Evolutionary conservation across 2,888 invertebrate genomes (phyloP), one percentile per base, ranked within the genome.

Genomic region (Scrobipalpa costella): DNA sequence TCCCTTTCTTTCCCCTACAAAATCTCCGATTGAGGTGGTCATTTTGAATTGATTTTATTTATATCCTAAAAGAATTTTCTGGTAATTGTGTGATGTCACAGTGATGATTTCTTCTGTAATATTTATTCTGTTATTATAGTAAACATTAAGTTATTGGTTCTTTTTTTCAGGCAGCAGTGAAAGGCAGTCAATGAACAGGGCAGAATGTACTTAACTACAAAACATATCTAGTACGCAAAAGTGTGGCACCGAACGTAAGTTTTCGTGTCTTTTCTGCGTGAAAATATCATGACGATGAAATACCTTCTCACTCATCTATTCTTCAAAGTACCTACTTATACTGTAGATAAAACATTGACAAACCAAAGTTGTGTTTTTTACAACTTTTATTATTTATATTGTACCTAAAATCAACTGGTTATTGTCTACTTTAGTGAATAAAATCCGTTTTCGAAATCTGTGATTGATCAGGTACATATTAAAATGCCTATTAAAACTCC

Each of bases 401-500:
- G 36, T 44, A 50, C 19, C 11, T 8, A 19, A 21, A 6, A 50
- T 21, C 50, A 50, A 50, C 27, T 27, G 27, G 27, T 21, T 50
- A 19, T 17, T 50, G 1, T 17, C 2, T 7, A 17, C 17, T 8
- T 47, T 47, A 13, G 40, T 44, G n/a, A 44, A 15, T 5, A n/a
- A n/a, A 3, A 44, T 3, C 40, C 1, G 40, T 40, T 40, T 44
- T 44, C 15, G 7, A 15, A 2, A 7, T 44, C 44, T 15, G 44
- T 21, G 50, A 11, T 50, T 21, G 50, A 11, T 50, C 17, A 17
- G 50, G 21, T 21, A 21, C 15, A 50, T 21, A n/a, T 50, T 50
- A n/a, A 3, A 7, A 19, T 8, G 27, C 27, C 27, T 49, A n/a
- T 21, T 21, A 21, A 9, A 6, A 17, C n/a, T 61, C 69, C 74